phyloP scores from a whole-genome alignment of 2,113 vertebrate genomes.

The Microcebus murinus region DNA sequence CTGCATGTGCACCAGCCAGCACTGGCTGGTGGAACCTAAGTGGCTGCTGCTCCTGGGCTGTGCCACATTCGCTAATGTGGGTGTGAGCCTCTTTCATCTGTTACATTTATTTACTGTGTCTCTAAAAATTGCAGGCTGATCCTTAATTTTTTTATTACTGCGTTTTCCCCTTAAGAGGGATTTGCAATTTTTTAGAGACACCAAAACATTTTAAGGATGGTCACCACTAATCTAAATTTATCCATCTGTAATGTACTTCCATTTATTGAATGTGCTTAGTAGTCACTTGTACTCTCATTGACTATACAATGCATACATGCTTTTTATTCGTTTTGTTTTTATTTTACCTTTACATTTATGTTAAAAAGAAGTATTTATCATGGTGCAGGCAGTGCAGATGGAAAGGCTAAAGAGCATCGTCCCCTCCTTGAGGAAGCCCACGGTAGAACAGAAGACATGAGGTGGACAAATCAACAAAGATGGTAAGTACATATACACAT shows the following conservation, averaged over 20 bases:
- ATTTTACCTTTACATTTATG: no score
- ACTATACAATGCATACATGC: neutral
- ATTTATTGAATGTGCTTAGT: neutral
- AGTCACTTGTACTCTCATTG: neutral
- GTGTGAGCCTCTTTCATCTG: neutral
- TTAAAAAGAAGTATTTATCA: no score
- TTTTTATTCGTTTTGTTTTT: no score
- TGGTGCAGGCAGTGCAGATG: neutral
- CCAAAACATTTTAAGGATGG: neutral
- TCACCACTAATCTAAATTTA: neutral
- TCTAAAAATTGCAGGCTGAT: neutral
- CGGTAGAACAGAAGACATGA: neutral
- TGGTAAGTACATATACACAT: neutral
- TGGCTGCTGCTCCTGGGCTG: accelerated
- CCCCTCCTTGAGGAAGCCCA: neutral
- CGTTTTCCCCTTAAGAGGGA: neutral
- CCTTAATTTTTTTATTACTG: neutral
- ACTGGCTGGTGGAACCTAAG: accelerated
- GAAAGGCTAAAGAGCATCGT: neutral
- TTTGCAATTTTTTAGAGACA: neutral
- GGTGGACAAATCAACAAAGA: no score
- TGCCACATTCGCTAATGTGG: neutral
- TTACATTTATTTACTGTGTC: neutral
- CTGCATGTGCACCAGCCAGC: accelerated
- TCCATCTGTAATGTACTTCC: neutral